Base-by-base conservation (phyloP, 2,888 invertebrate genomes). In the Heliconius erato region DNA sequence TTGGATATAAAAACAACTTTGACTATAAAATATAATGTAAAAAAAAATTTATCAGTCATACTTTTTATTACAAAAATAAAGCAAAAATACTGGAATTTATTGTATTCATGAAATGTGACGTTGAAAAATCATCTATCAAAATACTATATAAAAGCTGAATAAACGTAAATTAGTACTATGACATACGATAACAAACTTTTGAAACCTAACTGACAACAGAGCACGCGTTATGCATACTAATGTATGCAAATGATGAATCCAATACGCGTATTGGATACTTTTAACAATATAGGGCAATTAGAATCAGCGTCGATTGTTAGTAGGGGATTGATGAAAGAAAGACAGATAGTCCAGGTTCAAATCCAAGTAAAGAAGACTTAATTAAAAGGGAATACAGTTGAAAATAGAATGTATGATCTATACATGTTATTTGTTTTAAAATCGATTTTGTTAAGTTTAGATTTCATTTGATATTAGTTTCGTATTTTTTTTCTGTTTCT, bases 261-360 rank as follows among this genome's bases (percentile, higher is more conserved):
- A 85, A 80, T 82, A 72, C 63, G 76, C 82, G 71, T 67, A 81
- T 72, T 80, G 84, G 28, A n/a, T 16, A 67, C 32, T 81, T 79
- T 78, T 82, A 86, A 93, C 91, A 92, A 92, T 81, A 81, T 92
- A 89, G 85, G 80, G 80, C 91, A 91, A 93, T 93, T 92, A 91
- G 91, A 93, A 93, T 93, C 92, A 93, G 86, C 86, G 32, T 54
- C 90, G 87, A 93, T 80, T 80, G 80, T 80, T 80, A 59, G 40
- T 11, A 44, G 23, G 35, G 23, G 2, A 40, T 6, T 14, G 19
- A 63, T 72, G 14, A 80, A 68, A 68, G 65, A 78, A 65, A 76
- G 35, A 2, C 74, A 28, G 35, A 59, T 5, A 12, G 12, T 32
- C 74, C 40, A 71, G 32, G 32, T 59, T 74, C 12, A 12, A 74